A percentile compares a stretch with the other conserved stretches of the same genome.
These are phyloP conservation scores for Aix galericulata DNA, from an alignment of 2,113 vertebrate species.

Conservation along the genomic window DNA sequence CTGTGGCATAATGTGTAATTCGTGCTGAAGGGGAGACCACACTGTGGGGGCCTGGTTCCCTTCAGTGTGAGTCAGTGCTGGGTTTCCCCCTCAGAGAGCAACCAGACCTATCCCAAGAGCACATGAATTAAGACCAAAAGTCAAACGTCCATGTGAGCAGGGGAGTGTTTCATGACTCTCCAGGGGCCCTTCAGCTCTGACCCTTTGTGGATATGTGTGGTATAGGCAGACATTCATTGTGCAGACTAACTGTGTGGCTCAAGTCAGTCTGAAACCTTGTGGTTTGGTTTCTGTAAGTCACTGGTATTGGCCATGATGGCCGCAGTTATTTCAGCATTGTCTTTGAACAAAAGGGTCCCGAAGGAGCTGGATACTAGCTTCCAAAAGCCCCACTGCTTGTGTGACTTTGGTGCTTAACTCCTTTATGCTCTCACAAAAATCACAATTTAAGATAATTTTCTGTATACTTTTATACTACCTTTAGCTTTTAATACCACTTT, in stretches of 20 bases:
- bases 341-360: not conserved
- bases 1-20: not conserved
- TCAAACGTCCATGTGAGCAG: not conserved
- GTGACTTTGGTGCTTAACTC: not conserved
- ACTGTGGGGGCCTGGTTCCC: not conserved
- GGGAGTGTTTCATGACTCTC: not conserved
- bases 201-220: not conserved
- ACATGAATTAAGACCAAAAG: not conserved
- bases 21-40: not conserved
- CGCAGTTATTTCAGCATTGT: not conserved
- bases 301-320: not conserved
- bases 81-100: not conserved
- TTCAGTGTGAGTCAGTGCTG: not conserved
- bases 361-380: not conserved
- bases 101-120: not conserved
- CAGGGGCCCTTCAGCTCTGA: not conserved
- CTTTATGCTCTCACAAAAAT: not conserved
- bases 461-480: not conserved
- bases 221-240: not conserved
- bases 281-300: not conserved
- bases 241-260: not conserved
- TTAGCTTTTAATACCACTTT: not conserved
- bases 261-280: not conserved
- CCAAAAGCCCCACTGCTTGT: not conserved
- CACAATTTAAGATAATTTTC: not conserved